Base-by-base conservation (phyloP, 2,113 vertebrate species). In the Psilopogon haemacephalus region DNA sequence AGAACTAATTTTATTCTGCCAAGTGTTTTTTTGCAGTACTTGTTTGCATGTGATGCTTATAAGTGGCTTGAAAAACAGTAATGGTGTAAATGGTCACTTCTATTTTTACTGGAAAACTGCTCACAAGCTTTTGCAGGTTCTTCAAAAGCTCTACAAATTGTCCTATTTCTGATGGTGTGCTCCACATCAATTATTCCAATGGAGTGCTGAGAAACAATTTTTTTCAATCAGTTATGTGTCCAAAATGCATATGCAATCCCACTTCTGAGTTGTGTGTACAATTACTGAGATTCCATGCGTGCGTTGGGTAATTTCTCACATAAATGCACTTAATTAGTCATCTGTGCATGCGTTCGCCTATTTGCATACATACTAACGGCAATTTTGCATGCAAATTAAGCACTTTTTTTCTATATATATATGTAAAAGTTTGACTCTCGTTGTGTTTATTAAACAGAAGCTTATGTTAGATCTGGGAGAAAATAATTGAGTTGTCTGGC, bases 251-350 rank as follows among this genome's bases (percentile, higher is more conserved):
- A 96, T 77, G 82, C 91, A 92, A 92, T 68, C 4, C 15, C 79
- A 80, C 75, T 56, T 90, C 52, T 11, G 64, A 92, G 78, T 89
- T 94, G 89, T 95, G 95, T 95, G 91, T 94, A 95, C 94, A 89
- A 86, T 96, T 94, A 96, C 85, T 65, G 95, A 78, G 93, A 95
- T 88, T 81, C 91, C 91, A 95, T 81, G 89, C 89, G 15, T 95
- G 89, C 87, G 56, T 27, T 89, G 87, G 87, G 82, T 96, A 96
- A 96, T 95, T 96, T 95, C 96, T 96, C 91, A 95, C 87, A 94
- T 91, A 96, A 96, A 96, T 96, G 87, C 96, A 95, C 94, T 94
- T 96, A 96, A 96, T 96, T 96, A 96, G 95, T 96, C 95, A 95
- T 94, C 95, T 96, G 85, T 95, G 94, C 94, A 93, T 88, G 91